Percentiles rank a stretch among this genome's conserved stretches.
These are phyloP conservation scores for Gallinago stenura DNA, from an alignment of 2,797 vertebrate genomes.

Conservation along the genomic window DNA sequence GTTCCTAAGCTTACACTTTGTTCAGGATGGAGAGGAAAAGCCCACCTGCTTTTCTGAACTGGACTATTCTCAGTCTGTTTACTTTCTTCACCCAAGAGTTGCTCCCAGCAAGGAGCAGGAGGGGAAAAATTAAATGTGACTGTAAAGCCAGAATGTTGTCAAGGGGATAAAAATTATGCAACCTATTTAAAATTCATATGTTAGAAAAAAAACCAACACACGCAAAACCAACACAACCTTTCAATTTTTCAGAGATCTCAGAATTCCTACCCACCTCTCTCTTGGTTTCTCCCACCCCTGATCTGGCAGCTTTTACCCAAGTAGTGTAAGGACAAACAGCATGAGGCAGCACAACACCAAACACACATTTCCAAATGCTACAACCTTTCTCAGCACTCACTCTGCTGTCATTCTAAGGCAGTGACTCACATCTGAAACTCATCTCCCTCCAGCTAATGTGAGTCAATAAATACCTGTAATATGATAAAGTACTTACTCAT, in stretches of 20 bases:
- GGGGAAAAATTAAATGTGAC: not conserved
- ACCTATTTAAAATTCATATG: not conserved
- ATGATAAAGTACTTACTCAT: constrained; percentile 81
- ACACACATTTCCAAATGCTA: not conserved
- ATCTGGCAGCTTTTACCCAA: not conserved
- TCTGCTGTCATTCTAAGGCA: not conserved
- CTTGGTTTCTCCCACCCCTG: not conserved
- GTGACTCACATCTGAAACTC: not conserved
- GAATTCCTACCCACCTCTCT: not conserved
- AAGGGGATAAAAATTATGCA: not conserved
- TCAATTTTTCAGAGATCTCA: not conserved
- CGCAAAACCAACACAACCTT: not conserved
- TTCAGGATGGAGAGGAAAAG: not conserved
- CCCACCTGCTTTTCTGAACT: not conserved
- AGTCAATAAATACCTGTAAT: not conserved
- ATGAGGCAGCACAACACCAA: not conserved
- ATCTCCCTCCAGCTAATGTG: not conserved
- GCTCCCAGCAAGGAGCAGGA: not conserved
- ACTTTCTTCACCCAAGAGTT: not conserved
- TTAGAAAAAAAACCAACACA: too few relatives aligned
- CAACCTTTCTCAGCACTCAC: not conserved
- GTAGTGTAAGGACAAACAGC: not conserved
- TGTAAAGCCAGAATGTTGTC: not conserved
- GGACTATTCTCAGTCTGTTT: not conserved
- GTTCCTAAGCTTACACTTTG: not conserved